These are phyloP conservation scores for Aphis gossypii DNA, from an alignment of 1,140 invertebrate species.

Conservation along the genomic window DNA sequence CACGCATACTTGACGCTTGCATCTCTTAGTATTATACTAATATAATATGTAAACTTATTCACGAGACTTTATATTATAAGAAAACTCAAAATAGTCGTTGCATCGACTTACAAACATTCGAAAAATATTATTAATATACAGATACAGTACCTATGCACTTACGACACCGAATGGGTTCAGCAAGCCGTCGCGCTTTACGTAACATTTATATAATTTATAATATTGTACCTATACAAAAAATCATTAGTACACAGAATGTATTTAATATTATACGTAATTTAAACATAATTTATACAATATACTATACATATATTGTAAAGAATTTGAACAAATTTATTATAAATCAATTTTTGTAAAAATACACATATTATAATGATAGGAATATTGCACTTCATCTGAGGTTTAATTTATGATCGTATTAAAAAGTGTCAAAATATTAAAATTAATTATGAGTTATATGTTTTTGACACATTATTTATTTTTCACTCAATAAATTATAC, in stretches of 20 bases:
- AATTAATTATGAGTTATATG: constrained; percentile 10
- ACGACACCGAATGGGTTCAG: neutral
- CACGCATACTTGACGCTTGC: neutral
- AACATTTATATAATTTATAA: neutral
- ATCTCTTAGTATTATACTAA: neutral
- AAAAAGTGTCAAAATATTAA: neutral
- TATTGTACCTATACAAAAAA: neutral
- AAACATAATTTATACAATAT: neutral
- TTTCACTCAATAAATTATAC: neutral
- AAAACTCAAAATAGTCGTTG: neutral
- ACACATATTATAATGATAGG: neutral
- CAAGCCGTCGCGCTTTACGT: neutral
- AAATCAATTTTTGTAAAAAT: neutral
- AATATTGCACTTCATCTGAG: neutral
- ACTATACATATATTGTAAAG: neutral
- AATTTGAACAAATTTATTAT: neutral
- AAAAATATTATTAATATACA: no score
- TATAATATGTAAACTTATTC: neutral
- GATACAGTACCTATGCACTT: no score
- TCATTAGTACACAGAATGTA: neutral
- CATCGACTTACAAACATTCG: neutral
- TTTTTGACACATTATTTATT: constrained; percentile 17
- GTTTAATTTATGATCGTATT: neutral
- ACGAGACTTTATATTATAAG: neutral
- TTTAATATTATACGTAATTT: neutral